Percentiles rank a stretch among this genome's conserved stretches.
Conservation (phyloP, 1,140 invertebrate species). For the Parapsyche elsis region DNA sequence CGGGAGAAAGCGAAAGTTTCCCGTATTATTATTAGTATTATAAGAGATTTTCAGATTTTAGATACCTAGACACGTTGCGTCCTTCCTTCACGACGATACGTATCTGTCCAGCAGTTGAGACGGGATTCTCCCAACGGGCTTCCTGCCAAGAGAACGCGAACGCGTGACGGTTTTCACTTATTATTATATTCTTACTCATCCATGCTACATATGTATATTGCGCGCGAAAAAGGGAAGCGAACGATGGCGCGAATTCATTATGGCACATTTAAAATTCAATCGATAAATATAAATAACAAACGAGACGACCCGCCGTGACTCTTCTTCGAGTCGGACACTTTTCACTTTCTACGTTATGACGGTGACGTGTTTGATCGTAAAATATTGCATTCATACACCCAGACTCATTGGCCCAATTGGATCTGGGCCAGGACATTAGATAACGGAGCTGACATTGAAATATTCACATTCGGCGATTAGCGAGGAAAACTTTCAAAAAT, state of each 20-base stretch:
- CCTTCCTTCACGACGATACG: neutral
- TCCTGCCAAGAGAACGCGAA: neutral
- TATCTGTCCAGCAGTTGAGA: neutral
- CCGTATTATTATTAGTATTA: neutral
- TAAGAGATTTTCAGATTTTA: neutral
- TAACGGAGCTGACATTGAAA: conserved; percentile 53
- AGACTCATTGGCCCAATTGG: conserved; percentile 54
- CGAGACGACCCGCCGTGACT: neutral
- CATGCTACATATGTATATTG: neutral
- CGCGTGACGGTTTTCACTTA: neutral
- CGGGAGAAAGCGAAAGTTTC: too few species aligned
- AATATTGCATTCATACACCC: conserved; percentile 43
- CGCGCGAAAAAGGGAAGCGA: too few species aligned
- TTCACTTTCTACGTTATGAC: neutral
- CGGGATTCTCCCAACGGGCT: conserved; percentile 17
- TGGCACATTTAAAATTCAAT: too few species aligned
- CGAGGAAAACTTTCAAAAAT: neutral
- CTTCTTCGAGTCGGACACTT: neutral
- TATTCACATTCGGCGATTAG: conserved; percentile 18
- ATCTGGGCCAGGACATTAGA: conserved; percentile 46
- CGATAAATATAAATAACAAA: too few species aligned
- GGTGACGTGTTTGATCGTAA: conserved; percentile 14
- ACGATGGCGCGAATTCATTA: neutral
- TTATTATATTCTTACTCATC: conserved; percentile 22
- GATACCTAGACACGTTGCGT: neutral